Conservation (phyloP, 2,113 vertebrate species). For the Sebastes schlegelii region DNA sequence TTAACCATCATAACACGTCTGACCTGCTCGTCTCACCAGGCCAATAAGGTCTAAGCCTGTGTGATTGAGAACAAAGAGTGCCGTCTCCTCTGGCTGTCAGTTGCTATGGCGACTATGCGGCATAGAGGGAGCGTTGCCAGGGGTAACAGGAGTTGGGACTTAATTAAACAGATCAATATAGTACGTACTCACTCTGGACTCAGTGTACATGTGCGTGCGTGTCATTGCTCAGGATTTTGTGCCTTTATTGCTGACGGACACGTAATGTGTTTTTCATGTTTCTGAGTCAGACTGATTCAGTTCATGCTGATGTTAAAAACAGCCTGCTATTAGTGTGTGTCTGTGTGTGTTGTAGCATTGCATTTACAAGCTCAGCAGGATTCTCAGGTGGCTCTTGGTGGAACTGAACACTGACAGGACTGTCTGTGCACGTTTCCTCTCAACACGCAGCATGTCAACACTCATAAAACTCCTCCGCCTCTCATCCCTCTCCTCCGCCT, state of each 20-base stretch:
- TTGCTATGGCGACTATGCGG: conserved; percentile 81
- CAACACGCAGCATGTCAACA: conserved; percentile 36
- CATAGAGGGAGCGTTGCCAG: conserved; percentile 79
- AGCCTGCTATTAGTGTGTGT: neutral
- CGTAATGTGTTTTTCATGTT: neutral
- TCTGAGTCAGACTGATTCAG: neutral
- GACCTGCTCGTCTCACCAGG: neutral
- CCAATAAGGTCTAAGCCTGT: conserved; percentile 2
- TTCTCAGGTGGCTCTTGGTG: conserved; percentile 48
- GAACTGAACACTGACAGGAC: conserved; percentile 29
- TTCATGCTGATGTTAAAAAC: conserved; percentile 3
- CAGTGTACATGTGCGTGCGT: conserved; percentile 15
- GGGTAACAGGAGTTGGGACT: conserved; percentile 76
- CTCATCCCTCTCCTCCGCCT: too few relatives aligned
- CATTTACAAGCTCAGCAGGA: conserved; percentile 43
- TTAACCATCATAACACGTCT: neutral
- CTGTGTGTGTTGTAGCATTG: neutral
- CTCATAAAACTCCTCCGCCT: conserved; percentile 34
- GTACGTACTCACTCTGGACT: conserved; percentile 44
- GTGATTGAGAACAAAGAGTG: conserved; percentile 52
- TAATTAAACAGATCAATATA: conserved; percentile 76
- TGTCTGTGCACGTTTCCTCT: conserved; percentile 48
- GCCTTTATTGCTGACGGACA: neutral
- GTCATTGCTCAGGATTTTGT: conserved; percentile 9
- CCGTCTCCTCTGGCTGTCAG: conserved; percentile 68